phyloP scores from a whole-genome alignment of 2,113 vertebrate species.

The Tupaia chinensis region DNA sequence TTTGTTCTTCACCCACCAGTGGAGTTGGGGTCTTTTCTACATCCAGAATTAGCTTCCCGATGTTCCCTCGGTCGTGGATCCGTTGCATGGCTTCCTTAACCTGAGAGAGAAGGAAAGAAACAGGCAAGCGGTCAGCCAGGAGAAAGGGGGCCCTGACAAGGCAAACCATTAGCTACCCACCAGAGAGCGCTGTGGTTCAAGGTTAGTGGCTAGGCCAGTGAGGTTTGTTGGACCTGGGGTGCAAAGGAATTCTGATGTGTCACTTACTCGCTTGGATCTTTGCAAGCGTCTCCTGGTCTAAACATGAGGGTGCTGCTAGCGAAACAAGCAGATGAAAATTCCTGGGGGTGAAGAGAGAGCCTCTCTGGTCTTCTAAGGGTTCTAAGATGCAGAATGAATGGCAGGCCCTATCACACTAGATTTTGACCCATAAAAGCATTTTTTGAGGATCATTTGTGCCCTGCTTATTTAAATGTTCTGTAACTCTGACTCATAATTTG shows the following conservation, averaged over 20 bases:
- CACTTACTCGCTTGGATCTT: neutral
- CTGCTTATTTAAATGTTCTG: neutral
- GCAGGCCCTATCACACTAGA: neutral
- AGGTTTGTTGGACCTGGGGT: rapidly evolving
- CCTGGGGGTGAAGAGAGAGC: rapidly evolving
- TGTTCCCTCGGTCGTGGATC: slow-evolving; percentile 99
- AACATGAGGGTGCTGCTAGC: neutral
- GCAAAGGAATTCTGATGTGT: neutral
- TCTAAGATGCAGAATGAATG: neutral
- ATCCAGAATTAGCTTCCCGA: slow-evolving; percentile 98
- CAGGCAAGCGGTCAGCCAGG: rapidly evolving
- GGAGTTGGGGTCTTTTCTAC: slow-evolving; percentile 98
- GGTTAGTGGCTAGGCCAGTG: rapidly evolving
- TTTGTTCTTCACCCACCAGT: slow-evolving; percentile 89
- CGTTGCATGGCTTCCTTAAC: slow-evolving; percentile 99
- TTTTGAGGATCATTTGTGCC: neutral
- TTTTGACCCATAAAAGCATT: neutral
- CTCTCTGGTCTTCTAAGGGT: neutral
- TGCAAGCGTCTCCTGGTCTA: neutral
- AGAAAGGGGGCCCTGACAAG: neutral
- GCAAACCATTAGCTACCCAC: neutral
- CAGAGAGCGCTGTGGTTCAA: slow-evolving; percentile 31
- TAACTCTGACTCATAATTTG: neutral
- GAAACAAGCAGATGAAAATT: neutral
- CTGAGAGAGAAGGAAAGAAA: slow-evolving; percentile 84